Evolutionary conservation across 2,797 vertebrate species (phyloP), one percentile per base, ranked within the genome.

Genomic region (Novumbra hubbsi): DNA sequence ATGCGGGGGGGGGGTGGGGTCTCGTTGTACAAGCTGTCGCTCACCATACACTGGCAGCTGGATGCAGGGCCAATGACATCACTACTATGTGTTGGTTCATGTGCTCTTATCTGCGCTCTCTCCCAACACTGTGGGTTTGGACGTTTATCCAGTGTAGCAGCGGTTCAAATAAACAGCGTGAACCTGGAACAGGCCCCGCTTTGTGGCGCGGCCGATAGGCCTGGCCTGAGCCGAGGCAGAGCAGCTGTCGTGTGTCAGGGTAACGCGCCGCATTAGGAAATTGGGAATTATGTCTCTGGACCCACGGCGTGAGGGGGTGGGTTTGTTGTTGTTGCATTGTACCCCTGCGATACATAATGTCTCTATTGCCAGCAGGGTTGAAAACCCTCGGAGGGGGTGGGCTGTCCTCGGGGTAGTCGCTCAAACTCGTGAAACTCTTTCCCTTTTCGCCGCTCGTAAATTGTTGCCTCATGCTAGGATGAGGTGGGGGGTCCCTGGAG

Each of bases 401-500:
- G 14, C 64, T 3, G 1, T 66, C 9, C n/a, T n/a, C 19, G 17
- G 34, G 64, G 64, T 38, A 14, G 64, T 3, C 24, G 21, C 8
- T 57, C 55, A 21, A 14, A 57, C 55, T 24, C 32, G 6, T n/a
- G 6, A 66, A 45, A 28, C 48, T 86, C 77, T 71, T 45, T 67
- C 19, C 69, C 73, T 76, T 80, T 79, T 86, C 69, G 9, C n/a
- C 3, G 4, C 73, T 76, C 78, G 76, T 72, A 88, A 91, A 90
- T 92, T 86, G 86, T 85, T 90, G 86, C 88, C 87, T 86, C 83
- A 88, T 91, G 86, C 85, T 71, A 73, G 72, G 80, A 85, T 88
- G 88, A 88, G 80, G 83, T 87, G 73, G 73, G 63, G 63, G 24
- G 76, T 88, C 86, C 81, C 79, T 3, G 0, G 84, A 77, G 86